A percentile compares a stretch with the other conserved stretches of the same genome.
Evolutionary conservation across 1,140 invertebrate genomes (phyloP).

Genomic region (Drosophila pruinosa): DNA sequence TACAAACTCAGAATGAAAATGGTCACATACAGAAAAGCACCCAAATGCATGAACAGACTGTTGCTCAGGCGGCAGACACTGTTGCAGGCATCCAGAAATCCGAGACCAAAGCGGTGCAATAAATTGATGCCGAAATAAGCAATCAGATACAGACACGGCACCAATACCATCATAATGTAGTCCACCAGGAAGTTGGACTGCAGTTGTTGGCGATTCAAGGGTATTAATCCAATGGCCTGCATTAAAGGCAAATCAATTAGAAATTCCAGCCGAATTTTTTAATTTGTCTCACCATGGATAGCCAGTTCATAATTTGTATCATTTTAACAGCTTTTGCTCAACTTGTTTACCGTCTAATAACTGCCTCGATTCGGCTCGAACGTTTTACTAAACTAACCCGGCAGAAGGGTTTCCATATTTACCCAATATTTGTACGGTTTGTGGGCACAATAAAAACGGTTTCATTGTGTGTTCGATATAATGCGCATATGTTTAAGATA

Average conservation of each 20-base stretch:
- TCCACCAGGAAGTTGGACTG: conserved; percentile 49
- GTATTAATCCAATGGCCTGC: conserved; percentile 70
- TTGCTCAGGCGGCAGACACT: conserved; percentile 69
- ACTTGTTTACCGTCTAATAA: conserved; percentile 10
- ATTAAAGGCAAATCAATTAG: not conserved
- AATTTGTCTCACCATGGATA: conserved; percentile 53
- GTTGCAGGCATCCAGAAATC: conserved; percentile 47
- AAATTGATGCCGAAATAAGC: conserved; percentile 60
- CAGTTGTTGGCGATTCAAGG: conserved; percentile 57
- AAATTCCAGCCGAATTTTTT: not conserved
- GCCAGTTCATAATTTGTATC: conserved; percentile 70
- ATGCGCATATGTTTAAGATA: conserved; percentile 75
- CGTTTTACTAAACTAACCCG: conserved; percentile 27
- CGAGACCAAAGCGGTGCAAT: conserved; percentile 22
- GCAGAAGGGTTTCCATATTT: conserved; percentile 37
- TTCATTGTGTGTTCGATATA: conserved; percentile 49
- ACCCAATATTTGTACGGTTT: conserved; percentile 33
- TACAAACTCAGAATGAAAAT: conserved; percentile 60
- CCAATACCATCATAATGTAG: conserved; percentile 65
- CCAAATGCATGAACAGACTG: conserved; percentile 65
- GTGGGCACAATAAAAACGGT: conserved; percentile 58
- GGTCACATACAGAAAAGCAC: conserved; percentile 68
- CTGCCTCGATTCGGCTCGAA: conserved; percentile 18
- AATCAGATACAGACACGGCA: conserved; percentile 63
- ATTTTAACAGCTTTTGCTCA: conserved; percentile 28